A percentile compares a stretch with the other conserved stretches of the same genome.
phyloP scores from a whole-genome alignment of 64 coral and sea anemone genomes.

The Montipora capricornis region DNA sequence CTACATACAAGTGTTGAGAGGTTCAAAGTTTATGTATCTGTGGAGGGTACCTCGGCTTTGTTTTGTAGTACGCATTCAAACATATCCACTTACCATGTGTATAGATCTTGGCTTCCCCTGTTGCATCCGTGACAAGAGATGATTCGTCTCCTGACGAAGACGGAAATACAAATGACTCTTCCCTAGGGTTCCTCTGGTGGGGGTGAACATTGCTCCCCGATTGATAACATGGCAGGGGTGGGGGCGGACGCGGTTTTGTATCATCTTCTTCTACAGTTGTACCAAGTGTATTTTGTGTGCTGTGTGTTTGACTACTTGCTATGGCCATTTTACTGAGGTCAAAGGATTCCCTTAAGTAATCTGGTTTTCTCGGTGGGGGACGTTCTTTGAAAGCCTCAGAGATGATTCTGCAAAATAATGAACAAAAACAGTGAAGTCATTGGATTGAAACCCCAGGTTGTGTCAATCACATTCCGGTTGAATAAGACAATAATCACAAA shows the following conservation, averaged over 20 bases:
- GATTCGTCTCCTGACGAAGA: constrained; percentile 70
- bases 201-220: constrained; percentile 48
- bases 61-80: background rate
- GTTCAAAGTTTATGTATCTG: too few species aligned
- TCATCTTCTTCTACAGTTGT: constrained; percentile 18
- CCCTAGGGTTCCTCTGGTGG: constrained; percentile 26
- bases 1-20: too few species aligned
- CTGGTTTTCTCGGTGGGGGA: constrained; percentile 79
- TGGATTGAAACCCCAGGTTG: too few species aligned
- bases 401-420: background rate
- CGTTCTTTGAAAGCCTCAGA: constrained; percentile 71
- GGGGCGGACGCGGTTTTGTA: constrained; percentile 62
- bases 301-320: background rate
- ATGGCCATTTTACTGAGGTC: constrained; percentile 63
- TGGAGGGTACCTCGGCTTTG: background rate
- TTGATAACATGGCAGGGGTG: constrained; percentile 56
- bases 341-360: constrained; percentile 90
- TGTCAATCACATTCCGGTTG: too few species aligned
- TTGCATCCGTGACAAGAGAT: background rate
- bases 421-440: background rate
- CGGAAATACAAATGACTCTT: constrained; percentile 74
- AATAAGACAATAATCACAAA: too few species aligned
- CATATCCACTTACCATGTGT: background rate
- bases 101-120: background rate
- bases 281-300: background rate